These are phyloP conservation scores for Falco rusticolus DNA, from an alignment of 2,797 vertebrate genomes.

Conservation along the genomic window DNA sequence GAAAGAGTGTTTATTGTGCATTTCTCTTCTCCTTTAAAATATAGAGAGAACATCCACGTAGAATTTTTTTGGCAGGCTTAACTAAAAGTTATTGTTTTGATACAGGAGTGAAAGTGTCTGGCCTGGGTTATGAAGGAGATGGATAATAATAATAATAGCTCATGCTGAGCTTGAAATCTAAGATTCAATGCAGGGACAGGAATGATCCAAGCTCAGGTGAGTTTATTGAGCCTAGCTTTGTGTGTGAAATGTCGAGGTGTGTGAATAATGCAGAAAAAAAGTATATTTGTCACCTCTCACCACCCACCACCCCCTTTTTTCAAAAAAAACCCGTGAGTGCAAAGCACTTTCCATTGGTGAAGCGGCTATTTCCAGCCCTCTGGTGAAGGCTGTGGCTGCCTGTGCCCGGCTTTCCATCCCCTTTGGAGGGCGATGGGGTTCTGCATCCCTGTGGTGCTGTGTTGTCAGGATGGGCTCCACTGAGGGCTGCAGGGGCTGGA, in stretches of 20 bases:
- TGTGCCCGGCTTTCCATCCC: fast-evolving
- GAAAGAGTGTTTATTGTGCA: not conserved
- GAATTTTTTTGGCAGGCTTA: not conserved
- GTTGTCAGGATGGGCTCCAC: fast-evolving
- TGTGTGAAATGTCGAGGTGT: not conserved
- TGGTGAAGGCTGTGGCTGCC: not conserved
- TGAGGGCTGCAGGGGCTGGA: not conserved
- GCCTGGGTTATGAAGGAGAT: not conserved
- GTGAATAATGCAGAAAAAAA: not conserved
- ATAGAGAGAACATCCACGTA: not conserved
- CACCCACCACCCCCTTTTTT: fast-evolving
- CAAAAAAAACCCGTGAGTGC: no score
- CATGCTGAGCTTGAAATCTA: not conserved
- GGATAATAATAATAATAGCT: not conserved
- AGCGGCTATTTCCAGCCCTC: not conserved
- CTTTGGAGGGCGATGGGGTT: not conserved
- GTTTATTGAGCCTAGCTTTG: not conserved
- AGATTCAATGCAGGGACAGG: not conserved
- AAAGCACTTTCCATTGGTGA: not conserved
- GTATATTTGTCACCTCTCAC: not conserved
- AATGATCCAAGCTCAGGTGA: not conserved
- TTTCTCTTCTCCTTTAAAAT: not conserved
- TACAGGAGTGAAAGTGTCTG: not conserved
- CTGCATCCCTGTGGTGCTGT: fast-evolving
- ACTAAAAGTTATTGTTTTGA: not conserved